Evolutionary conservation across 1,140 invertebrate genomes (phyloP).

Genomic region (Pseudobourletiella spinata): DNA sequence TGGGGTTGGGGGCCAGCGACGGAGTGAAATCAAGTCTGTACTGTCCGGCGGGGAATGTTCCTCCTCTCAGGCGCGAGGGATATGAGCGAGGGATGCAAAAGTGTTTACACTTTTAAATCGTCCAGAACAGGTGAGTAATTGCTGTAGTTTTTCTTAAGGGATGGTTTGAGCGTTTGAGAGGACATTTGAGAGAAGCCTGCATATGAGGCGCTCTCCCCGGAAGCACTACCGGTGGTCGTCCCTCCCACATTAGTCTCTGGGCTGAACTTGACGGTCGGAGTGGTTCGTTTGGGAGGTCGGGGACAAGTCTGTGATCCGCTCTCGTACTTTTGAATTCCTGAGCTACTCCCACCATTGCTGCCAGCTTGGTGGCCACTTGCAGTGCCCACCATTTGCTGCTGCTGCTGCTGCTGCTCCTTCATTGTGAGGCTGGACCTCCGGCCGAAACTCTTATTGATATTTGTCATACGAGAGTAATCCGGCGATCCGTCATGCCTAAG

Average conservation of each 20-base stretch:
- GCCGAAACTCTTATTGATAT: constrained; percentile 1
- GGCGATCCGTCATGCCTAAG: constrained; percentile 11
- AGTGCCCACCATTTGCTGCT: neutral
- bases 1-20: no score
- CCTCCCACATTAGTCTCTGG: constrained; percentile 26
- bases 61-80: no score
- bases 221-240: constrained; percentile 3
- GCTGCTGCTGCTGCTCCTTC: constrained; percentile 25
- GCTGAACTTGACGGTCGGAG: constrained; percentile 34
- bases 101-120: constrained; percentile 10
- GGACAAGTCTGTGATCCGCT: constrained; percentile 33
- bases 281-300: constrained; percentile 31
- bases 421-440: constrained; percentile 34
- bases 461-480: constrained; percentile 10
- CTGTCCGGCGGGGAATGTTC: no score
- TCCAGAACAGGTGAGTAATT: constrained; percentile 17
- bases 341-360: neutral
- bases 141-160: constrained; percentile 31
- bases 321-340: constrained; percentile 21
- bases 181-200: constrained; percentile 5
- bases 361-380: no score
- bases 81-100: neutral
- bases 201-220: constrained; percentile 5
- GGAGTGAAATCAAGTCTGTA: no score
- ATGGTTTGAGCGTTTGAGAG: constrained; percentile 33